These are phyloP conservation scores for Chironomus tentans DNA, from an alignment of 2,888 invertebrate species.

Conservation along the genomic window DNA sequence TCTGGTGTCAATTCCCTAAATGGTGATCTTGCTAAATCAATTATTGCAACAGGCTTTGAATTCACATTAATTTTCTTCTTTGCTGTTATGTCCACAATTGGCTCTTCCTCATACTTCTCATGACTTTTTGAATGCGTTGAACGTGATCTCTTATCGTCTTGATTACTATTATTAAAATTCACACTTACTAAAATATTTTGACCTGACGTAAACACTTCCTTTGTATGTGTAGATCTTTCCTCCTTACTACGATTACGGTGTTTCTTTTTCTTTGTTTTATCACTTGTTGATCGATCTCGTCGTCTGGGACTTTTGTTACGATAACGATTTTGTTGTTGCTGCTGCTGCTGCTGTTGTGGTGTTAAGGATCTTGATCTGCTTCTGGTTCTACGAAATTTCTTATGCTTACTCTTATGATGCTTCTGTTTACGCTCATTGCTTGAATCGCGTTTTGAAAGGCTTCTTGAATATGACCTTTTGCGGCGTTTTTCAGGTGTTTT, in stretches of 20 bases:
- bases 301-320: not conserved
- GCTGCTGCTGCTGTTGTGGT: no score
- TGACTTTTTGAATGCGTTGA: not conserved
- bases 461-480: not conserved
- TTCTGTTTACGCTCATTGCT: not conserved
- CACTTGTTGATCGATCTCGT: slow-evolving; percentile 2
- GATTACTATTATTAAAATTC: not conserved
- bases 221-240: not conserved
- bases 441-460: not conserved
- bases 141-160: not conserved
- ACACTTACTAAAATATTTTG: slow-evolving; percentile 22
- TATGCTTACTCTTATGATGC: not conserved
- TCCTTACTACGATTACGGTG: not conserved
- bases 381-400: not conserved
- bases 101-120: not conserved
- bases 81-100: slow-evolving; percentile 20
- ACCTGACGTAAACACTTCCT: slow-evolving; percentile 17
- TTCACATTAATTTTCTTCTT: slow-evolving; percentile 13
- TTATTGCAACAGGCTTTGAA: slow-evolving; percentile 24
- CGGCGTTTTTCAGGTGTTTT: not conserved
- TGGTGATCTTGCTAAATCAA: slow-evolving; percentile 19
- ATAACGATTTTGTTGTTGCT: not conserved
- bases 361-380: not conserved
- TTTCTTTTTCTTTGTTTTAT: not conserved
- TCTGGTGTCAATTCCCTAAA: slow-evolving; percentile 18